Evolutionary conservation across 2,113 vertebrate species (phyloP).

Genomic region (Oceanites oceanicus): DNA sequence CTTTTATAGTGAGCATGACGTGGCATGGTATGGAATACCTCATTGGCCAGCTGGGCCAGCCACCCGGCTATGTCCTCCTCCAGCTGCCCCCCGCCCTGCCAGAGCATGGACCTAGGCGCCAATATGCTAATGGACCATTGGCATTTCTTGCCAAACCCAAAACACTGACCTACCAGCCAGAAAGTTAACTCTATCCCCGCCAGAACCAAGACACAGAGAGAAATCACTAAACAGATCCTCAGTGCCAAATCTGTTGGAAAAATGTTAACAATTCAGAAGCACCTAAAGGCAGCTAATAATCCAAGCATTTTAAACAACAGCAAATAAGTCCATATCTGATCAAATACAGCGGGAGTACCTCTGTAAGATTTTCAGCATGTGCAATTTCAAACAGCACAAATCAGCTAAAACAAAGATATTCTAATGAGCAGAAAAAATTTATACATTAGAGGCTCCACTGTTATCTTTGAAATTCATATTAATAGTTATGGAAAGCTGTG

Average conservation of each 20-base stretch:
- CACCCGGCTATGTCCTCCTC: too few relatives aligned
- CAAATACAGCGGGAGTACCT: not conserved
- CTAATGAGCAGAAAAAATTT: conserved; percentile 15
- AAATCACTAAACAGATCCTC: not conserved
- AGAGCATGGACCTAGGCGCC: too few relatives aligned
- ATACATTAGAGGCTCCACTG: not conserved
- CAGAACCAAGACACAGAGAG: too few relatives aligned
- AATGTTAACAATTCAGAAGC: not conserved
- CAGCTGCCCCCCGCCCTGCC: too few relatives aligned
- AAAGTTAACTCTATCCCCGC: too few relatives aligned
- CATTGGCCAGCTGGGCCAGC: too few relatives aligned
- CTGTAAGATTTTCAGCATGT: not conserved
- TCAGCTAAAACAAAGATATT: conserved; percentile 2
- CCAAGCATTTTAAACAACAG: not conserved
- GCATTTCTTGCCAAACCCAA: too few relatives aligned
- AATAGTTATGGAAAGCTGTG: not conserved
- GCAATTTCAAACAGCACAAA: not conserved
- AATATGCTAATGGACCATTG: too few relatives aligned
- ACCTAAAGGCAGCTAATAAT: conserved; percentile 19
- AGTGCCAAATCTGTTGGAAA: not conserved
- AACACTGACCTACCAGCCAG: too few relatives aligned
- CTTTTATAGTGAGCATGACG: too few relatives aligned
- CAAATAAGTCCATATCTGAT: not conserved
- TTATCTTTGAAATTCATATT: not conserved
- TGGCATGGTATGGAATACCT: too few relatives aligned